phyloP scores from a whole-genome alignment of 2,888 invertebrate species.

The Drosophila anomelani region DNA sequence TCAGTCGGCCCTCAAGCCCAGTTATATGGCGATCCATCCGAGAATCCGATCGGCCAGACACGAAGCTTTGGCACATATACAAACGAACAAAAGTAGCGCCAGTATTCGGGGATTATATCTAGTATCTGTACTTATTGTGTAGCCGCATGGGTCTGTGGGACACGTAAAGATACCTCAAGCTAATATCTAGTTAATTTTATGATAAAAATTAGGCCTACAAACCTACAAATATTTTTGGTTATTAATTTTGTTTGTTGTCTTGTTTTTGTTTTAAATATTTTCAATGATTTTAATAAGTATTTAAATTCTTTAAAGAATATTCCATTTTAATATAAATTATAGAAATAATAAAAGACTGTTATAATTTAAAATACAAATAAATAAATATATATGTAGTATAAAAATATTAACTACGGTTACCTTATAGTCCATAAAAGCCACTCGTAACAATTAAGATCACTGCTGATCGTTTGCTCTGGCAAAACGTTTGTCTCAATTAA shows the following conservation, averaged over 20 bases:
- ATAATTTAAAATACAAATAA: background rate
- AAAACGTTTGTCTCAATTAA: slow-evolving; percentile 54
- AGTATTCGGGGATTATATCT: slow-evolving; percentile 23
- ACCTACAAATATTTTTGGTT: no score
- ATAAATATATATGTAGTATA: background rate
- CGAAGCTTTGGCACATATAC: slow-evolving; percentile 32
- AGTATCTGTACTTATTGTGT: background rate
- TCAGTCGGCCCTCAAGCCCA: slow-evolving; percentile 58
- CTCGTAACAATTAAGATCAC: slow-evolving; percentile 2
- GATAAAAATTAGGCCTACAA: no score
- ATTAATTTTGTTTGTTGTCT: no score
- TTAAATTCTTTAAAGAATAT: no score
- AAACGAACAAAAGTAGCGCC: background rate
- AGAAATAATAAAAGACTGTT: no score
- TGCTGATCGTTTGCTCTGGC: slow-evolving; percentile 18
- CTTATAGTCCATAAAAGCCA: background rate
- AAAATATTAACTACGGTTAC: slow-evolving; percentile 1
- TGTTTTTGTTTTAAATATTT: no score
- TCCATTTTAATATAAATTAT: no score
- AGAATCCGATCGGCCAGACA: slow-evolving; percentile 25
- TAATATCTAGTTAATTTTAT: no score
- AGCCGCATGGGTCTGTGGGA: background rate
- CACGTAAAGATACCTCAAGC: background rate
- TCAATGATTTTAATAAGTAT: no score
- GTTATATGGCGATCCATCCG: slow-evolving; percentile 61